phyloP scores from a whole-genome alignment of 2,113 vertebrate species.

The Piprites chloris region DNA sequence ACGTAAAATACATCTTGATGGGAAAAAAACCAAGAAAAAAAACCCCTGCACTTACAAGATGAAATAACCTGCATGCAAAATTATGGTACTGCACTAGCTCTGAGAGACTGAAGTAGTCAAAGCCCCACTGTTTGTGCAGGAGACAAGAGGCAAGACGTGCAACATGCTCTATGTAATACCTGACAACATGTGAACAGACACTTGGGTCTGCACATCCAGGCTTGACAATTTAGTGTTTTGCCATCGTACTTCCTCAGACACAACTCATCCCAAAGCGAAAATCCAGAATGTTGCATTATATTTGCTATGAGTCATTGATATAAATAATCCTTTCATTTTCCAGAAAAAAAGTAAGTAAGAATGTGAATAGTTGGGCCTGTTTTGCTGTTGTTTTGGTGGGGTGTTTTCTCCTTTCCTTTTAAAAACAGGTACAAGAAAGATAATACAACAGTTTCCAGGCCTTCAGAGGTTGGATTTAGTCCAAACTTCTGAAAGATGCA shows the following conservation, averaged over 20 bases:
- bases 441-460: background rate
- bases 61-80: background rate
- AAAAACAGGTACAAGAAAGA: constrained; percentile 25
- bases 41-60: background rate
- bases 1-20: background rate
- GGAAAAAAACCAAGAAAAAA: background rate
- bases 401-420: background rate
- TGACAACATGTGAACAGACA: background rate
- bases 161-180: background rate
- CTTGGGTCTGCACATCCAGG: background rate
- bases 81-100: background rate
- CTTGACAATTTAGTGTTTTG: background rate
- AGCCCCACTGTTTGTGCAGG: background rate
- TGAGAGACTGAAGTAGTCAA: background rate
- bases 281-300: constrained; percentile 8
- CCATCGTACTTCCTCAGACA: background rate
- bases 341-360: background rate
- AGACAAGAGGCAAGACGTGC: background rate
- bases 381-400: background rate
- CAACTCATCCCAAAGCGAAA: background rate
- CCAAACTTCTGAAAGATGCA: constrained; percentile 46
- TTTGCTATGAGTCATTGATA: background rate
- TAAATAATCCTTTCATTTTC: constrained; percentile 12
- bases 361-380: background rate
- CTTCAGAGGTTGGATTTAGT: constrained; percentile 18